Evolutionary conservation across 2,113 vertebrate species (phyloP), one percentile per base, ranked within the genome.

Genomic region (Actenoides lindsayi): DNA sequence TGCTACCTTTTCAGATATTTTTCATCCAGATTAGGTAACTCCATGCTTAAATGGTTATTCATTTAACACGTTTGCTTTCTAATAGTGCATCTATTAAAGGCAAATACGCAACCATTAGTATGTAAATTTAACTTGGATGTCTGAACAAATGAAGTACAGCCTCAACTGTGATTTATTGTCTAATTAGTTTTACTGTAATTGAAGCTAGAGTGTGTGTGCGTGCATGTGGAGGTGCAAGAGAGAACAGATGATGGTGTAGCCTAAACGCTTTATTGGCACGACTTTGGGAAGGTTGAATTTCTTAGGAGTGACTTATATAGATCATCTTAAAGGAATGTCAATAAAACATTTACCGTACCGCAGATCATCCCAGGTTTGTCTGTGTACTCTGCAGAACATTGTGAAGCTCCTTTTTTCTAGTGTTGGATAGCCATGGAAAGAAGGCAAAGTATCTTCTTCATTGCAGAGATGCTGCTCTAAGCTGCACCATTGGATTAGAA

Each of bases 21-120:
- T 97, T 97, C 87, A 89, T 94, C 79, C 87, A 92, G 93, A 96
- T 69, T 13, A 91, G 94, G 79, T 96, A 91, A 95, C 73, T 96
- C 89, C 62, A 65, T 87, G 70, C 87, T 87, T 95, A 96, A 97
- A 96, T 88, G 46, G 90, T 95, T 96, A 94, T 93, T 96, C 94
- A 97, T 97, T 97, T 96, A 70, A 98, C 97, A 92, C 78, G 80
- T 82, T 98, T 98, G 86, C 89, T 95, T 98, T 94, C 92, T 92
- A 87, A 89, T 79, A 90, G 74, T 71, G 39, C 81, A 88, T 96
- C 95, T 97, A 74, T 97, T 97, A 97, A 96, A 96, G 87, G 77
- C 94, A 97, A 94, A 96, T 95, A 83, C 5, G 27, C 74, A 96
- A 39, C 93, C 73, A 92, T 97, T 97, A 97, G 91, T 92, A 96